Evolutionary conservation across 2,797 vertebrate species (phyloP).

Genomic region (Leuciscus waleckii): DNA sequence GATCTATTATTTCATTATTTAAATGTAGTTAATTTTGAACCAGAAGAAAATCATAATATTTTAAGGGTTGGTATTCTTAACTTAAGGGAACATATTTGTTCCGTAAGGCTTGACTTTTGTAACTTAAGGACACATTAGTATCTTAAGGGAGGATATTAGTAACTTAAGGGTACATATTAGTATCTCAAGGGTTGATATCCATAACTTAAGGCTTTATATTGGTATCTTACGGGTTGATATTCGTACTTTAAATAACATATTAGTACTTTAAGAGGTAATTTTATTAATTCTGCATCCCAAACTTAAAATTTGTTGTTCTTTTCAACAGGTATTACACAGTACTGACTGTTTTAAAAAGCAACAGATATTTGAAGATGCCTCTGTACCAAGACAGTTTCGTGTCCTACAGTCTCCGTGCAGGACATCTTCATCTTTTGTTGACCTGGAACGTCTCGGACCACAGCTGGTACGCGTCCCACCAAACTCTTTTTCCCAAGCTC

Average conservation of each 20-base stretch:
- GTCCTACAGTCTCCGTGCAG: neutral
- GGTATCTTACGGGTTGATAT: neutral
- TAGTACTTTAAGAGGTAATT: neutral
- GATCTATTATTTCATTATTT: neutral
- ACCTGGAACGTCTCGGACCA: neutral
- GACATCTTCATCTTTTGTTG: conserved; percentile 41
- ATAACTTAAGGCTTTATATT: neutral
- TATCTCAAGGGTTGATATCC: neutral
- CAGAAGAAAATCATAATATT: too few relatives aligned
- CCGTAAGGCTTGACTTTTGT: neutral
- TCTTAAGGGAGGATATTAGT: too few relatives aligned
- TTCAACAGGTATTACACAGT: neutral
- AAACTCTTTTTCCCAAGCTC: conserved; percentile 74
- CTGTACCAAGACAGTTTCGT: neutral
- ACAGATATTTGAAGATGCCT: conserved; percentile 1
- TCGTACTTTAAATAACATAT: neutral
- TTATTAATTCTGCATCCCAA: neutral
- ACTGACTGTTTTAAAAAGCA: neutral
- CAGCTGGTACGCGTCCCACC: conserved; percentile 59
- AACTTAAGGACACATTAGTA: neutral
- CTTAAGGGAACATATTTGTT: neutral
- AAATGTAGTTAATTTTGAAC: too few relatives aligned
- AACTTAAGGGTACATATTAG: neutral
- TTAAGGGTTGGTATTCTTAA: neutral
- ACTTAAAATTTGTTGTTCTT: neutral